Conservation (phyloP, 2,113 vertebrate genomes). For the Halcyon malimbica region DNA sequence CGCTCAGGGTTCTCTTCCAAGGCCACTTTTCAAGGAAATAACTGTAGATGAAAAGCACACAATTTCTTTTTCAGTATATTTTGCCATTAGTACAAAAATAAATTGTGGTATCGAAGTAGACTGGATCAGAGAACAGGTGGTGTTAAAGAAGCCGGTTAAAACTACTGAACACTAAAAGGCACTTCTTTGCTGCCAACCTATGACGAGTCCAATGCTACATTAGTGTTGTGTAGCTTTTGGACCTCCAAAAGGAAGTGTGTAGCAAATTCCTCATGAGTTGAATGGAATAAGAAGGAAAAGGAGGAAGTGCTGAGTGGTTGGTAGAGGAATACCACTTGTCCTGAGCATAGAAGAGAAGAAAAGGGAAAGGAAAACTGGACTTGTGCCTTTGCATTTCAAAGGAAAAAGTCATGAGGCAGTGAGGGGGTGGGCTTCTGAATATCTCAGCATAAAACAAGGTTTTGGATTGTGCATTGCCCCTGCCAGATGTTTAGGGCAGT, state of each 20-base stretch:
- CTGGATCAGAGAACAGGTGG: slow-evolving; percentile 46
- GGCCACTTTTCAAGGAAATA: slow-evolving; percentile 21
- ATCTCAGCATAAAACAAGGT: neutral
- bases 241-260: slow-evolving; percentile 39
- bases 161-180: neutral
- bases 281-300: neutral
- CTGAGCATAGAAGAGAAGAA: neutral
- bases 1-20: slow-evolving; percentile 10
- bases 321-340: neutral
- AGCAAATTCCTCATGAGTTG: neutral
- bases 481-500: neutral
- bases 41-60: neutral
- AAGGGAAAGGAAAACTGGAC: neutral
- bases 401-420: neutral
- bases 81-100: slow-evolving; percentile 59
- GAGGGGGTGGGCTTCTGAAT: neutral
- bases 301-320: slow-evolving; percentile 4
- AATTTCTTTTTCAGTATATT: slow-evolving; percentile 54
- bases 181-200: neutral
- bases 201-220: neutral
- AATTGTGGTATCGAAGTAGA: slow-evolving; percentile 31
- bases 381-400: neutral
- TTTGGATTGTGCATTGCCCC: neutral
- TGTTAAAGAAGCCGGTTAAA: neutral
- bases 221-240: slow-evolving; percentile 38